These are phyloP conservation scores for Lithophane socia DNA, from an alignment of 2,888 invertebrate genomes.

Conservation along the genomic window DNA sequence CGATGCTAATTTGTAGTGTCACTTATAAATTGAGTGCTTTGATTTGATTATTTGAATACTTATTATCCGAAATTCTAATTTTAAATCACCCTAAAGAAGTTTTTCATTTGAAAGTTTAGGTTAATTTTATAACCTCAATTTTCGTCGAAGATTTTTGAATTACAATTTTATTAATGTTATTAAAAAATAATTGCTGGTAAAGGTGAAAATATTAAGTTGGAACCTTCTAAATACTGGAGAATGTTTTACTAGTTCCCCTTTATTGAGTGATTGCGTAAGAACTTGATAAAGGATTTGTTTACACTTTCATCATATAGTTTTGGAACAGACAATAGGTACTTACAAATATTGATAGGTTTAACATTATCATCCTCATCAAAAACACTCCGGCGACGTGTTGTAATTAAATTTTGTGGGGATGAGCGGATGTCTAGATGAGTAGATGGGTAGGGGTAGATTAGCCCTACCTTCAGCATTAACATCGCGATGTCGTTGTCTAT, in stretches of 20 bases:
- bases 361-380: conserved; percentile 1
- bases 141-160: too few species aligned
- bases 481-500: conserved; percentile 85
- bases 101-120: too few species aligned
- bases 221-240: too few species aligned
- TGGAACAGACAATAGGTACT: not conserved
- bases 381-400: conserved; percentile 20
- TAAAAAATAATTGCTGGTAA: too few species aligned
- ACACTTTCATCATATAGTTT: not conserved
- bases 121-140: too few species aligned
- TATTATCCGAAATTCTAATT: too few species aligned
- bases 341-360: not conserved
- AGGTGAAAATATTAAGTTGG: too few species aligned
- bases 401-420: conserved; percentile 51
- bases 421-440: not conserved
- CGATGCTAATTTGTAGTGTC: too few species aligned
- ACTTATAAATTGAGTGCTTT: too few species aligned
- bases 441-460: not conserved
- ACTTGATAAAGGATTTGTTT: not conserved
- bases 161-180: too few species aligned
- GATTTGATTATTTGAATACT: too few species aligned
- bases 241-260: not conserved
- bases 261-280: not conserved
- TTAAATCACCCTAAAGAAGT: too few species aligned
- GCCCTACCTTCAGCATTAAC: conserved; percentile 76